These are phyloP conservation scores for Progne subis DNA, from an alignment of 2,113 vertebrate genomes.

Conservation along the genomic window DNA sequence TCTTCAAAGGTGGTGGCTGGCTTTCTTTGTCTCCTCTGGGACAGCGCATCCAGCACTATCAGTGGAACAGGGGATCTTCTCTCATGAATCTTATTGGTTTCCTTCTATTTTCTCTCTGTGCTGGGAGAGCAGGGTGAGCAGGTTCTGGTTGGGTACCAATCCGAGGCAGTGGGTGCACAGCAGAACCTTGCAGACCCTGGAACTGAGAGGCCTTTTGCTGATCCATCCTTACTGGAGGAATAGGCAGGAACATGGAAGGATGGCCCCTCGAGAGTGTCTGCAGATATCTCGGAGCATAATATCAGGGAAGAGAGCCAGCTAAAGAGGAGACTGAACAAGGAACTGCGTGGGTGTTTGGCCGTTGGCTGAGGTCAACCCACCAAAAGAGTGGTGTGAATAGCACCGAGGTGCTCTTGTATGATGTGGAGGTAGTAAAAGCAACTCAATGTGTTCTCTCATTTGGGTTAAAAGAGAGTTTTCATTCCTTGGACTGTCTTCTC, in stretches of 20 bases:
- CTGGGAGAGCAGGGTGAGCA: neutral
- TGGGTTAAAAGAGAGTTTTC: neutral
- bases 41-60: neutral
- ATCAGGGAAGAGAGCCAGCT: neutral
- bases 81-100: fast-evolving
- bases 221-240: neutral
- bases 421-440: neutral
- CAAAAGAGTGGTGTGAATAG: neutral
- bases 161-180: neutral
- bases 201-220: neutral
- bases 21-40: neutral
- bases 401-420: neutral
- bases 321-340: fast-evolving
- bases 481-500: neutral
- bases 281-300: neutral
- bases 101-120: neutral
- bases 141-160: neutral
- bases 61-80: neutral
- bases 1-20: neutral
- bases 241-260: neutral
- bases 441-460: neutral
- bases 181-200: neutral
- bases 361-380: neutral
- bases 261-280: neutral
- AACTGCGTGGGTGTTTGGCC: neutral